These are phyloP conservation scores for Varanus komodoensis DNA, from an alignment of 2,113 vertebrate genomes.

Conservation along the genomic window DNA sequence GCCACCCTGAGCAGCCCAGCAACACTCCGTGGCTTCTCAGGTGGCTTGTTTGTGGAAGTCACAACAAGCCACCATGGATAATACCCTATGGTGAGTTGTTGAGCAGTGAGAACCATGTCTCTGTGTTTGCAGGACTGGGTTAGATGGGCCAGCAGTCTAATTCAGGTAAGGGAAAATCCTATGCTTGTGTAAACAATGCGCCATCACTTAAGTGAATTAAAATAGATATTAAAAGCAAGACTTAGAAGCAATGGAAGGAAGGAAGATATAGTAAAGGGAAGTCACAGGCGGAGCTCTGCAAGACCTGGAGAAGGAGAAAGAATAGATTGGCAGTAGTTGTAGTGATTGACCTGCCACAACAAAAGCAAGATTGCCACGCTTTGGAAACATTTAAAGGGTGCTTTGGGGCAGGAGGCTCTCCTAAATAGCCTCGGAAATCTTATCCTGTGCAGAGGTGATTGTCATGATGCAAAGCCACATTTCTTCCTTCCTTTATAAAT, in stretches of 20 bases:
- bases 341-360: background rate
- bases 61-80: no score
- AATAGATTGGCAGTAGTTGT: background rate
- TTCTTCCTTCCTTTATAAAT: slow-evolving; percentile 1
- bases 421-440: background rate
- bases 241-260: no score
- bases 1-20: no score
- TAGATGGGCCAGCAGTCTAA: background rate
- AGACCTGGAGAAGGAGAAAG: background rate
- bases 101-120: no score
- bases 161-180: background rate
- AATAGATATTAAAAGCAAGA: background rate
- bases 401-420: background rate
- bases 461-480: background rate
- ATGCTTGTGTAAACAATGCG: background rate
- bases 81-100: no score
- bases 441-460: background rate
- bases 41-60: no score
- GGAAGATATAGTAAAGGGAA: background rate
- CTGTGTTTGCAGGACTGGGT: background rate
- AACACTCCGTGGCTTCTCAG: no score
- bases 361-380: background rate
- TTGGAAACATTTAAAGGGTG: background rate
- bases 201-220: background rate
- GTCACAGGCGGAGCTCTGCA: background rate